Conservation (phyloP, 2,888 invertebrate species). For the Ichneumon xanthorius region DNA sequence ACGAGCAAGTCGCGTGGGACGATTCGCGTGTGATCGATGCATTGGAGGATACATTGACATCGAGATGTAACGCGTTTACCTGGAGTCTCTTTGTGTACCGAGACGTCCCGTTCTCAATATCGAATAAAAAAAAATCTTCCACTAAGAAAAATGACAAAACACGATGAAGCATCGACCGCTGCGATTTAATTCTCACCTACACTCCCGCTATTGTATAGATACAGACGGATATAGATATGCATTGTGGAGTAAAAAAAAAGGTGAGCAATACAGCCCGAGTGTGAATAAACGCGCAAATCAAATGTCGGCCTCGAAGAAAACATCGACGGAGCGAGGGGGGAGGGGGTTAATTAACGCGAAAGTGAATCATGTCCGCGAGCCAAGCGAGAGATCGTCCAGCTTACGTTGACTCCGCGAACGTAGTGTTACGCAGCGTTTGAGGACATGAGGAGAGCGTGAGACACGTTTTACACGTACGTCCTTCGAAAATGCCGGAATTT, state of each 20-base stretch:
- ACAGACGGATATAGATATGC: neutral
- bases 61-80: conserved; percentile 9
- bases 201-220: conserved; percentile 3
- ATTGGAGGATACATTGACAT: conserved; percentile 19
- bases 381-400: conserved; percentile 65
- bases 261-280: conserved; percentile 45
- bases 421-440: neutral
- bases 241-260: conserved; percentile 31
- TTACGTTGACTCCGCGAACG: conserved; percentile 17
- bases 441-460: conserved; percentile 22
- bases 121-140: neutral
- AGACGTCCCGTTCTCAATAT: neutral
- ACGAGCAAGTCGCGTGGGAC: conserved; percentile 52
- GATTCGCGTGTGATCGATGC: conserved; percentile 40
- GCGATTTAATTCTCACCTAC: conserved; percentile 50
- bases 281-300: conserved; percentile 63
- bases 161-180: conserved; percentile 47
- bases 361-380: conserved; percentile 74
- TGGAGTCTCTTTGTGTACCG: neutral
- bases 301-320: conserved; percentile 63
- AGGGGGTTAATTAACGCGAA: conserved; percentile 75
- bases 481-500: conserved; percentile 77
- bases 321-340: conserved; percentile 26
- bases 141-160: neutral
- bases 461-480: conserved; percentile 69